Conservation (phyloP, 2,797 vertebrate species). For the Coreius guichenoti region DNA sequence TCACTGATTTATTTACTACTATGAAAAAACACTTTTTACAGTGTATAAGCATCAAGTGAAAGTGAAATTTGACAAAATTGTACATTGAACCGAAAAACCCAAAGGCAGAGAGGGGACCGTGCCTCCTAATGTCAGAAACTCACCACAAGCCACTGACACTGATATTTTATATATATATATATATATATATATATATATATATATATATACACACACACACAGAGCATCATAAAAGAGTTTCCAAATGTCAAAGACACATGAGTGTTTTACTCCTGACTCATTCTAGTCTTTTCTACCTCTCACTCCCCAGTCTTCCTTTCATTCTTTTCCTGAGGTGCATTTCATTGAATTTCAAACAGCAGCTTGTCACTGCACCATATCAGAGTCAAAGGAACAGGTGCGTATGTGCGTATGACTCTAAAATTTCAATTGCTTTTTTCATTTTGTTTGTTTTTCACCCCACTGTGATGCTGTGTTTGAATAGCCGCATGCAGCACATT, state of each 20-base stretch:
- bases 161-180: background rate
- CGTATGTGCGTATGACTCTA: slow-evolving; percentile 40
- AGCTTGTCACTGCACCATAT: slow-evolving; percentile 48
- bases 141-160: background rate
- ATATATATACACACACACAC: background rate
- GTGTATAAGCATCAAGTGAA: background rate
- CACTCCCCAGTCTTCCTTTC: slow-evolving; percentile 56
- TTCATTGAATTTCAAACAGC: slow-evolving; percentile 71
- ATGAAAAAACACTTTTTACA: background rate
- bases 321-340: slow-evolving; percentile 61
- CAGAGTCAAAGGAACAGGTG: slow-evolving; percentile 49
- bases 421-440: slow-evolving; percentile 45
- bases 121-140: background rate
- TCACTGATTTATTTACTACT: background rate
- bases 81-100: background rate
- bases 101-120: background rate
- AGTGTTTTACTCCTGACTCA: slow-evolving; percentile 24
- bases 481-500: slow-evolving; percentile 45
- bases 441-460: slow-evolving; percentile 50
- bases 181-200: background rate
- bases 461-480: slow-evolving; percentile 46
- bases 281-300: slow-evolving; percentile 2
- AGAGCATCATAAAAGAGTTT: slow-evolving; percentile 4
- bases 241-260: slow-evolving; percentile 15
- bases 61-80: background rate